Evolutionary conservation across 1,140 invertebrate genomes (phyloP), one percentile per base, ranked within the genome.

Genomic region (Phortica variegata): DNA sequence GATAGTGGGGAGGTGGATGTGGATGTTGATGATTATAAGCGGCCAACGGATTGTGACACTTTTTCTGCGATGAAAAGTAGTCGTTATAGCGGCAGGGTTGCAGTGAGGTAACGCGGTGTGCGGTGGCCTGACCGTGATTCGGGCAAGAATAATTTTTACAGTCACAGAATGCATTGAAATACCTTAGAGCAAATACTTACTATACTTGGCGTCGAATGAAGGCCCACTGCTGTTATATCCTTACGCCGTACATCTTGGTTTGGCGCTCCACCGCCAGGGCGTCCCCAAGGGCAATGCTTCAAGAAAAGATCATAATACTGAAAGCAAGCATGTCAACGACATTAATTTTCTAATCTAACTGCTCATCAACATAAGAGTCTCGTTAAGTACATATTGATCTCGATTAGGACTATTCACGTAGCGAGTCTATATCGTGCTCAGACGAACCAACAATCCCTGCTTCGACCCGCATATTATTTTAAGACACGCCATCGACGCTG

Each of bases 211-310:
- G 78, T 74, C 2, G 79, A 78, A 57, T 79, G 78, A 7, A 81
- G 52, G 36, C 77, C 79, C 10, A 78, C 74, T 20, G 78, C 63
- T 43, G 76, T 63, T 8, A 81, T 72, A 50, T 81, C 79, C 33
- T 78, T 63, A 15, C 77, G 66, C 5, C 78, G 70, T 29, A 79
- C 71, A 23, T 78, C 77, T 18, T 72, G 54, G 43, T 79, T 77
- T 10, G 65, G 73, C n/a, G 72, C 74, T 15, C 75, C 75, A 1
- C 75, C 73, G 3, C 74, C 75, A 5, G 75, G 75, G 32, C 65
- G 57, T 13, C 77, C 76, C 76, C 77, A 80, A 8, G 79, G 79
- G 61, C 77, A 80, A 54, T 79, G 78, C 18, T 74, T 74, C 29
- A 77, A 65, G 23, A 78, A 61, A 49, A 80, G 61, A 29, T 79